phyloP scores from a whole-genome alignment of 1,140 invertebrate genomes.

The Paracyclopina nana region DNA sequence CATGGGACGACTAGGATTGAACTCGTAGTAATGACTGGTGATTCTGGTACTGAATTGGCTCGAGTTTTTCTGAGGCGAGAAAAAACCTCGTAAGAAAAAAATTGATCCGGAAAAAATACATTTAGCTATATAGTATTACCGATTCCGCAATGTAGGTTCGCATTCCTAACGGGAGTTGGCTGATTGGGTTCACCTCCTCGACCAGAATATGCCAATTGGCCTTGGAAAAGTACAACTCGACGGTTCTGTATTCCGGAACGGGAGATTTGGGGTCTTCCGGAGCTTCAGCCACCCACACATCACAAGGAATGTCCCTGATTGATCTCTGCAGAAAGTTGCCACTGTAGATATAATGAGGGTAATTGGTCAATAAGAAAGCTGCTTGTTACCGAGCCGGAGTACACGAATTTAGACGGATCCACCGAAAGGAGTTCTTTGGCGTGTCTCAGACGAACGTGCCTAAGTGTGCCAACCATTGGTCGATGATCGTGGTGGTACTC shows the following conservation, averaged over 20 bases:
- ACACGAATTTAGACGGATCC: not conserved
- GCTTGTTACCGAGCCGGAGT: not conserved
- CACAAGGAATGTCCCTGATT: not conserved
- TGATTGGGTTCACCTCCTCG: not conserved
- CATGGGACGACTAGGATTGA: not conserved
- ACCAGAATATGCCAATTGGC: not conserved
- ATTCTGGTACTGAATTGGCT: no score
- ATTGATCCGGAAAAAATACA: no score
- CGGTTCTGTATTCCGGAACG: not conserved
- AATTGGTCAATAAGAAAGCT: not conserved
- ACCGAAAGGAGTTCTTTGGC: not conserved
- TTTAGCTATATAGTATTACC: no score
- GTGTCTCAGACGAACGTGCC: not conserved
- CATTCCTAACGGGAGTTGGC: not conserved
- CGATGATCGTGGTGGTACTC: no score
- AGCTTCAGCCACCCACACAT: slow-evolving; percentile 1
- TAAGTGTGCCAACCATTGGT: not conserved
- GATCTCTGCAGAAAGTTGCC: not conserved
- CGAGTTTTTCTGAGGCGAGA: no score
- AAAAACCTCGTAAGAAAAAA: no score
- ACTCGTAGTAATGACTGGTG: not conserved
- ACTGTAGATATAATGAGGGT: not conserved
- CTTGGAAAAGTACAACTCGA: not conserved
- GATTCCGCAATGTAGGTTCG: no score
- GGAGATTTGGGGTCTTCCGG: no score